These are phyloP conservation scores for Phania funesta DNA, from an alignment of 2,888 invertebrate species.

Conservation along the genomic window DNA sequence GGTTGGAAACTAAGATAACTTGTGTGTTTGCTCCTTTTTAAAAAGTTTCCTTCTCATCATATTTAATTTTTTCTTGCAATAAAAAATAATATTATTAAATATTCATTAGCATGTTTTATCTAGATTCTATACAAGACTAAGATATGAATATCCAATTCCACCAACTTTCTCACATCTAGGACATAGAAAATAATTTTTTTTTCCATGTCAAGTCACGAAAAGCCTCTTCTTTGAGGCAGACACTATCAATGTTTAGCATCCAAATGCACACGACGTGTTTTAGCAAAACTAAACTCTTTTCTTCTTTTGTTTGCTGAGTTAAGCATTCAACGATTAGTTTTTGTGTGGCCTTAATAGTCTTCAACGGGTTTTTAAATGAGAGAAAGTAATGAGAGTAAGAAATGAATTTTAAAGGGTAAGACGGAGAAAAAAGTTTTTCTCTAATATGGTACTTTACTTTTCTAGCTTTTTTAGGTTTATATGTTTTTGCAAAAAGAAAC, in stretches of 20 bases:
- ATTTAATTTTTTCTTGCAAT: not conserved
- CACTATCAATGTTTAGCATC: slow-evolving; percentile 19
- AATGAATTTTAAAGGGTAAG: not conserved
- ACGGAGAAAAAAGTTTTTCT: too few relatives aligned
- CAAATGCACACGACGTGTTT: slow-evolving; percentile 2
- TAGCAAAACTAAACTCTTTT: not conserved
- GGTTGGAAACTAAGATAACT: slow-evolving; percentile 17
- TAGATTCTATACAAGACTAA: slow-evolving; percentile 36
- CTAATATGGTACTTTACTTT: too few relatives aligned
- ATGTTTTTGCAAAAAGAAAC: not conserved
- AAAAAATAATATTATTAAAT: slow-evolving; percentile 54
- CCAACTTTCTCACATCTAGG: not conserved
- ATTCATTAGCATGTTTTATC: slow-evolving; percentile 56
- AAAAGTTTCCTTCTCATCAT: not conserved
- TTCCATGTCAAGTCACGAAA: not conserved
- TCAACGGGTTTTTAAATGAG: slow-evolving; percentile 17
- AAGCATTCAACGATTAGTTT: slow-evolving; percentile 32
- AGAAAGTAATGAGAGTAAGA: not conserved
- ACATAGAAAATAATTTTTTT: slow-evolving; percentile 5
- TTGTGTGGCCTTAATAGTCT: slow-evolving; percentile 11
- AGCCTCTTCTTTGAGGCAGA: not conserved
- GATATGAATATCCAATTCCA: slow-evolving; percentile 13
- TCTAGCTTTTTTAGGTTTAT: too few relatives aligned
- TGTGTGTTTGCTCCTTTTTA: slow-evolving; percentile 2
- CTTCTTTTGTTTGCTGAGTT: slow-evolving; percentile 11